phyloP scores from a whole-genome alignment of 2,888 invertebrate genomes.

The Mylabris sibirica region DNA sequence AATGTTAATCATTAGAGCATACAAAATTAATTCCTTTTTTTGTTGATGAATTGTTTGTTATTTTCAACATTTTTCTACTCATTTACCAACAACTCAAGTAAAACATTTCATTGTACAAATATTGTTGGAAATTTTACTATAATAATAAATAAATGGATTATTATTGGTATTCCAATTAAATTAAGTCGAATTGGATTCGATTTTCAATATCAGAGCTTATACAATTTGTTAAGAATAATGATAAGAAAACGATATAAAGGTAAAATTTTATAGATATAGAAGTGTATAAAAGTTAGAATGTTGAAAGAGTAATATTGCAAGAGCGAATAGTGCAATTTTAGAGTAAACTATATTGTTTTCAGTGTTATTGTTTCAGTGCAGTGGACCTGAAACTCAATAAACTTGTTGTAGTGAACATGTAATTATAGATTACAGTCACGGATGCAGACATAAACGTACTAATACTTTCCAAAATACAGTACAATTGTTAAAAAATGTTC shows the following conservation, averaged over 20 bases:
- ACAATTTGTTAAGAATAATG: too few relatives aligned
- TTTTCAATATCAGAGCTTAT: too few relatives aligned
- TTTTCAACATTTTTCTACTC: background rate
- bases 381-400: background rate
- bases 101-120: background rate
- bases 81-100: background rate
- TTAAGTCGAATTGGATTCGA: background rate
- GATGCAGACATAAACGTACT: background rate
- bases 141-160: background rate
- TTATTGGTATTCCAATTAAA: background rate
- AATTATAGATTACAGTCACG: background rate
- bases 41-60: background rate
- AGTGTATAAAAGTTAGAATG: background rate
- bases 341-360: background rate
- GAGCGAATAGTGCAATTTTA: background rate
- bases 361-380: background rate
- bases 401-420: background rate
- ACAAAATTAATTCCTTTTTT: background rate
- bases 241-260: too few relatives aligned
- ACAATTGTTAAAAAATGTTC: too few relatives aligned
- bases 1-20: conserved; percentile 7
- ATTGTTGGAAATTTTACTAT: background rate
- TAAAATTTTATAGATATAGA: background rate
- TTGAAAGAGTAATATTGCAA: background rate
- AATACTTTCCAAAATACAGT: background rate